These are phyloP conservation scores for Morone saxatilis DNA, from an alignment of 2,113 vertebrate genomes.

Conservation along the genomic window DNA sequence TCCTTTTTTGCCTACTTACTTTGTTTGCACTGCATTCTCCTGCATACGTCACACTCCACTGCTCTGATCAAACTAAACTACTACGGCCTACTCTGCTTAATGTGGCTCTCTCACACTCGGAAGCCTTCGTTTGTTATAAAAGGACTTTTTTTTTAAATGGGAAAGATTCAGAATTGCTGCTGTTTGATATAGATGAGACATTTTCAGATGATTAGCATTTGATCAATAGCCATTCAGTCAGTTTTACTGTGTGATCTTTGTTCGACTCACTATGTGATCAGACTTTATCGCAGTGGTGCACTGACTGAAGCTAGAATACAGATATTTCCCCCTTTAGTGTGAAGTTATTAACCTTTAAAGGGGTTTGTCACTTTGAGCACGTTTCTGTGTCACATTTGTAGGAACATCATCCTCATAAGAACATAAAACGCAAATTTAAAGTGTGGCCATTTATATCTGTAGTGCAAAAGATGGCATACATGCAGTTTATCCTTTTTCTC, in stretches of 20 bases:
- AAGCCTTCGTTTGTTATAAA: background rate
- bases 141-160: background rate
- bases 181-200: background rate
- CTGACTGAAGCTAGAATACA: background rate
- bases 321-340: too few relatives aligned
- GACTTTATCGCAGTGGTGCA: background rate
- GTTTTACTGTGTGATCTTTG: background rate
- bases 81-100: conserved; percentile 9
- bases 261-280: background rate
- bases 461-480: background rate
- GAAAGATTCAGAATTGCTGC: background rate
- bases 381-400: background rate
- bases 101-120: background rate
- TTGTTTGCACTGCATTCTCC: conserved; percentile 16
- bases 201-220: background rate
- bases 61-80: conserved; percentile 26
- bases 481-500: background rate
- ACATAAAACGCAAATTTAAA: background rate
- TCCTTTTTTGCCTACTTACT: background rate
- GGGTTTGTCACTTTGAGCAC: background rate
- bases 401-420: background rate
- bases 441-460: background rate
- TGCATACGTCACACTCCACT: conserved; percentile 5
- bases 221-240: background rate
- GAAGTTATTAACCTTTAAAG: too few relatives aligned